These are phyloP conservation scores for Boleophthalmus pectinirostris DNA, from an alignment of 2,113 vertebrate genomes.

Conservation along the genomic window DNA sequence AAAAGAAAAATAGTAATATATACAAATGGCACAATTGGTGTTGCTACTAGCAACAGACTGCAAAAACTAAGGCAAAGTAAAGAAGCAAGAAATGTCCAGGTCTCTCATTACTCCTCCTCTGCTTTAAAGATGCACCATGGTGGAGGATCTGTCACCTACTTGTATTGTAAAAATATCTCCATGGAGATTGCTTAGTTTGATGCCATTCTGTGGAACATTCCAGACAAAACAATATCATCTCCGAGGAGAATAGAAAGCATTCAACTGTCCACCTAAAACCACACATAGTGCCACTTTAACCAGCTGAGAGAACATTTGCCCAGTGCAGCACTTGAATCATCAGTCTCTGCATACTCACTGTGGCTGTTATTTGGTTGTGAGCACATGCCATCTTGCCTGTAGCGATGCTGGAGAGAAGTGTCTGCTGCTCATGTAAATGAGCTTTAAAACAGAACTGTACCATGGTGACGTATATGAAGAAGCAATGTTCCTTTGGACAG, in stretches of 20 bases:
- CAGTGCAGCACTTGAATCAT: not conserved
- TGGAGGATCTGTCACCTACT: not conserved
- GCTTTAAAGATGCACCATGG: not conserved
- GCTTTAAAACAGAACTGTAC: slow-evolving; percentile 1
- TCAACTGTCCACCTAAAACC: too few relatives aligned
- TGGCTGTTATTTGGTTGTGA: slow-evolving; percentile 6
- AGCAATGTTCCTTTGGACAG: slow-evolving; percentile 5
- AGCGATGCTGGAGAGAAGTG: slow-evolving; percentile 1
- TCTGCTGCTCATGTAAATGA: slow-evolving; percentile 12
- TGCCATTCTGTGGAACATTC: not conserved
- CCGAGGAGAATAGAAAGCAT: not conserved
- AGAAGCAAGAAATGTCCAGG: not conserved
- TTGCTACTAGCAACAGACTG: not conserved
- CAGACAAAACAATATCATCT: not conserved
- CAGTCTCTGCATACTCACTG: not conserved
- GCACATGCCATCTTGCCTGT: not conserved
- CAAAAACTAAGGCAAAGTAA: not conserved
- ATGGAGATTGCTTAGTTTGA: not conserved
- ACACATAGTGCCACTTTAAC: not conserved
- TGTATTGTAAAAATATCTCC: not conserved
- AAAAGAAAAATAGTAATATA: not conserved
- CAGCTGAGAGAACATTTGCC: not conserved
- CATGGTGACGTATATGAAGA: slow-evolving; percentile 2
- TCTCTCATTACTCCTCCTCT: not conserved
- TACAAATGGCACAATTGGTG: not conserved